phyloP scores from a whole-genome alignment of 2,888 invertebrate genomes.

The Mythimna ferrago region DNA sequence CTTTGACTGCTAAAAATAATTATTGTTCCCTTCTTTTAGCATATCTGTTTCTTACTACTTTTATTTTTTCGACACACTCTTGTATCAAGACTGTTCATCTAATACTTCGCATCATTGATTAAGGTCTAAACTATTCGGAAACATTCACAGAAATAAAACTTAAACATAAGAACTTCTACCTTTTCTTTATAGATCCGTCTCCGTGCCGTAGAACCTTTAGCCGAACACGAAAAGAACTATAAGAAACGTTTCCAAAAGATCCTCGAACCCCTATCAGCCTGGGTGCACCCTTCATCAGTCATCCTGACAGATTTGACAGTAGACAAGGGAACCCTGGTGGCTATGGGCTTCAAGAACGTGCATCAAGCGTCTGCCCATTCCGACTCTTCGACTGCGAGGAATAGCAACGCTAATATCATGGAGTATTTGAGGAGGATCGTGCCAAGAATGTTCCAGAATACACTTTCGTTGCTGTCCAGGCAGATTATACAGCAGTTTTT shows the following conservation, averaged over 20 bases:
- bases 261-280: conserved; percentile 93
- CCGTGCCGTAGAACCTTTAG: conserved; percentile 95
- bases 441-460: conserved; percentile 97
- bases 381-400: conserved; percentile 86
- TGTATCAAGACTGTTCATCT: too few species aligned
- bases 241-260: conserved; percentile 96
- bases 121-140: not conserved
- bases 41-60: too few species aligned
- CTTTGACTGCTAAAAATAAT: too few species aligned
- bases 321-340: conserved; percentile 94
- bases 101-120: not conserved
- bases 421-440: conserved; percentile 96
- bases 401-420: conserved; percentile 95
- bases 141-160: not conserved
- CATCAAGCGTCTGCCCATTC: conserved; percentile 91
- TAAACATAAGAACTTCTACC: not conserved
- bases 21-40: too few species aligned
- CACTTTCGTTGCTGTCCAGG: conserved; percentile 94
- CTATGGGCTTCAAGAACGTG: conserved; percentile 95
- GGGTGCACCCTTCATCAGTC: conserved; percentile 95
- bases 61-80: too few species aligned
- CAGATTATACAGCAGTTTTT: conserved; percentile 97
- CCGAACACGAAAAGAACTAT: conserved; percentile 94
- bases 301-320: conserved; percentile 96
- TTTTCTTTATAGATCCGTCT: conserved; percentile 90